Conservation (phyloP, 2,113 vertebrate species). For the Tachycineta bicolor region DNA sequence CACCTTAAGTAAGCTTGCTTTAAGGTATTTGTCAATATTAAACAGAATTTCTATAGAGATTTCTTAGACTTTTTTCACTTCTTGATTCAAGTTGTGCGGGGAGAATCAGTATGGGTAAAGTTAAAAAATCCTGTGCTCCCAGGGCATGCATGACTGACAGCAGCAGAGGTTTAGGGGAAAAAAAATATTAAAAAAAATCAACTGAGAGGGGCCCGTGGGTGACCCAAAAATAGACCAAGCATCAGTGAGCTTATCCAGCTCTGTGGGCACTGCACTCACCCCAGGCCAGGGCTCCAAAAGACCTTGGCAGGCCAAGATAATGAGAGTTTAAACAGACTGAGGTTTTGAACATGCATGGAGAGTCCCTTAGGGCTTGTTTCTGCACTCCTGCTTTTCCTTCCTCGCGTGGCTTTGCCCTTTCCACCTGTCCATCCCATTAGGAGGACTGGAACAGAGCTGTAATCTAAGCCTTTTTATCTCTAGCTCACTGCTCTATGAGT, state of each 20-base stretch:
- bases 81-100: not conserved
- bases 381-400: not conserved
- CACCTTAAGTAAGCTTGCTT: not conserved
- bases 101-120: not conserved
- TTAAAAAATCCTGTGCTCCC: not conserved
- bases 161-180: not conserved
- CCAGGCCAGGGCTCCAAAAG: not conserved
- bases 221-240: not conserved
- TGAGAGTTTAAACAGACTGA: not conserved
- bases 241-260: not conserved
- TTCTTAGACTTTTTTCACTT: not conserved
- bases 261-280: not conserved
- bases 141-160: not conserved
- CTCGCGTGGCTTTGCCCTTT: not conserved
- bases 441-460: not conserved
- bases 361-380: not conserved
- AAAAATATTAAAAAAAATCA: not conserved
- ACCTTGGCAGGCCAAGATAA: not conserved
- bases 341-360: not conserved
- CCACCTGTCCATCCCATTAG: not conserved
- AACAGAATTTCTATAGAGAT: not conserved
- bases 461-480: not conserved
- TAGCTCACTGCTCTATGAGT: not conserved
- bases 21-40: not conserved
- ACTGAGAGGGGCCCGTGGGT: not conserved